Evolutionary conservation across 1,140 invertebrate species (phyloP), one percentile per base, ranked within the genome.

Genomic region (Euura saliciscinereae): DNA sequence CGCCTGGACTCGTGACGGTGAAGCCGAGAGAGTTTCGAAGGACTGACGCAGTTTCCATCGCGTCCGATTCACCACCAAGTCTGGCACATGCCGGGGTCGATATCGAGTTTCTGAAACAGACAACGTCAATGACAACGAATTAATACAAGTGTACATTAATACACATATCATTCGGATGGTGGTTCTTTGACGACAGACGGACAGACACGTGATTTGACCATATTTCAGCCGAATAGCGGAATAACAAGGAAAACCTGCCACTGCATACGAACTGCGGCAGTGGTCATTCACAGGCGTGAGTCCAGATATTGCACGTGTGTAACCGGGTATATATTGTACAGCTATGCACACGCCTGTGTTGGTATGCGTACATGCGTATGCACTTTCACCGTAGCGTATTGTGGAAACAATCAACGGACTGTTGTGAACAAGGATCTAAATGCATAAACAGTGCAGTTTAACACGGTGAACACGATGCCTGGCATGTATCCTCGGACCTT

Each of bases 31-130:
- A 70, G 51, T 59, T 75, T 77, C 74, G 77, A 71, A 78, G 76
- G 76, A 78, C 78, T 77, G 72, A 69, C 73, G 75, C 78, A 74
- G 79, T 76, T 82, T 82, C 84, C 84, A 85, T 85, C 76, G 79
- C 83, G 81, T 78, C 78, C 77, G 76, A 70, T 77, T 84, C 78
- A 84, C 77, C 79, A 78, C 77, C 79, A 78, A 71, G 67, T 73
- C 77, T 76, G 77, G 77, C 74, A 78, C 84, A 85, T 85, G 77
- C 78, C 76, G 75, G 64, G 74, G 51, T 66, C 76, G 69, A 68
- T 74, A 65, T 74, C 71, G 59, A 73, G 13, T 44, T 44, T 66
- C 81, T 82, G 77, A 64, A 78, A 46, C 45, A 65, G 70, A 74
- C 28, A 28, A 28, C 1, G 28, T 28, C 28, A 28, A 28, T 28